A percentile compares a stretch with the other conserved stretches of the same genome.
These are phyloP conservation scores for Drosophila ustulata DNA, from an alignment of 2,888 invertebrate genomes.

Conservation along the genomic window DNA sequence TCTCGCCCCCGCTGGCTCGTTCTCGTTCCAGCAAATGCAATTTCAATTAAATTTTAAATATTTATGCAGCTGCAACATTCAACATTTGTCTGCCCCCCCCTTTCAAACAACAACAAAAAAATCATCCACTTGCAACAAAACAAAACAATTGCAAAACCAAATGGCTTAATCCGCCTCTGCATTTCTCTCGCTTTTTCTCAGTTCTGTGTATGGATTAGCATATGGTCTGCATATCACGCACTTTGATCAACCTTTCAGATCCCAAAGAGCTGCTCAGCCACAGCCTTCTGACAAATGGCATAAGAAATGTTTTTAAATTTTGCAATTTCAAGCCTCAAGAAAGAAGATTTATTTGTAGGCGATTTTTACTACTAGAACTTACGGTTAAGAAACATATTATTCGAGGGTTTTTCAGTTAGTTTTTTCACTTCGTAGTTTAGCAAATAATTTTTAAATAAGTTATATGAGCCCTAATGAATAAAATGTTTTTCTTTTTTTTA, in stretches of 20 bases:
- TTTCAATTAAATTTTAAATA: constrained; percentile 81
- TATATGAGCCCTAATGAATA: no score
- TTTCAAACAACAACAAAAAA: constrained; percentile 31
- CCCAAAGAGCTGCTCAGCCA: not conserved
- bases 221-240: constrained; percentile 52
- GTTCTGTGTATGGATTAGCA: constrained; percentile 50
- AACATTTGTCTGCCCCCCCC: no score
- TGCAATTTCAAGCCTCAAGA: no score
- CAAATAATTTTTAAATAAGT: no score
- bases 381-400: no score
- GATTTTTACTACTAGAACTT: no score
- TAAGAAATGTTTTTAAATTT: not conserved
- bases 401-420: no score
- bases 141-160: constrained; percentile 50
- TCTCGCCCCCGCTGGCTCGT: constrained; percentile 14
- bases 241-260: constrained; percentile 50
- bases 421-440: no score
- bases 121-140: constrained; percentile 37
- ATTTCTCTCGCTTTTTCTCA: constrained; percentile 7
- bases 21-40: constrained; percentile 61
- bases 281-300: constrained; percentile 18
- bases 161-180: constrained; percentile 57
- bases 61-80: constrained; percentile 63
- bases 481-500: no score
- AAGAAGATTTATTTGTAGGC: no score